Base-by-base conservation (phyloP, 2,797 vertebrate species). In the Crocodylus rhombifer region DNA sequence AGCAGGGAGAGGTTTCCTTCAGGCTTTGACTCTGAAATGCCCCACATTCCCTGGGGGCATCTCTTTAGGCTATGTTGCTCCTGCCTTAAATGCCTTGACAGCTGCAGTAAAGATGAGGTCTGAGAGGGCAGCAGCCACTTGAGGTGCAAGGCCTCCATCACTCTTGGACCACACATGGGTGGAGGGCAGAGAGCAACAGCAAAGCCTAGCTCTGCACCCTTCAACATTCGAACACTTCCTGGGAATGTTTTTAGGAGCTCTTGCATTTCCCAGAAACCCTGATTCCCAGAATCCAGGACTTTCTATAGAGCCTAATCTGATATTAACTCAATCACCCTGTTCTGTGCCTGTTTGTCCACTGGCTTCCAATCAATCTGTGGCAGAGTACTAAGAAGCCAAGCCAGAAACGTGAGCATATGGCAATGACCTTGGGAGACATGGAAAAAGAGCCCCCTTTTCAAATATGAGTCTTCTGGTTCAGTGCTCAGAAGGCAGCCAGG, bases 311-410 rank as follows among this genome's bases (percentile, higher is more conserved):
- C 36, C 79, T 90, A 77, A 95, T 89, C 92, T 94, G 93, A 75
- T 88, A 94, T 91, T 95, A 95, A 96, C 92, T 60, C 77, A 93
- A 79, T 63, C 56, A 92, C 79, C 26, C 90, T 25, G 42, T 84
- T 95, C 88, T 88, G 21, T 42, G 91, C 84, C 57, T 95, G 95
- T 96, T 95, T 97, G 94, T 79, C 85, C 86, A 92, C 79, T 95
- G 93, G 93, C 92, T 94, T 63, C 79, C 87, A 82, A 67, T 84
- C 84, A 95, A 87, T 65, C 78, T 69, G 82, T 74, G 87, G 91
- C 88, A 89, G 90, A 94, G 91, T 74, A 77, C 74, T 16, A 64
- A 78, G 61, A 92, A 89, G 74, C 82, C 88, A 93, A 87, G 82
- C 58, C 76, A 61, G 51, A 90, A 92, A 80, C 2, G 3, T 26